Conservation (phyloP, 1,140 invertebrate species). For the Agrypnia vestita region DNA sequence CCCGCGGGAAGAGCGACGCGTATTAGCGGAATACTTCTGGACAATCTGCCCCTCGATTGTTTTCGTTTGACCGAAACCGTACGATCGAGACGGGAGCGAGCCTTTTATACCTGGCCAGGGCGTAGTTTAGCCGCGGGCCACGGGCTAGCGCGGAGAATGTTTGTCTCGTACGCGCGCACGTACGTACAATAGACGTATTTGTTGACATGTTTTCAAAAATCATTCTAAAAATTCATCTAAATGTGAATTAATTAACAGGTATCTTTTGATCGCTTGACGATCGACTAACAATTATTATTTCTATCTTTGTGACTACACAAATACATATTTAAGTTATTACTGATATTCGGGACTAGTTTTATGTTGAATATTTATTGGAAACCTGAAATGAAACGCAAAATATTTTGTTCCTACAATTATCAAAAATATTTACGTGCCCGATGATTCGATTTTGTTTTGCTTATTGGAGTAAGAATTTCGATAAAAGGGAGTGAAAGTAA, state of each 20-base stretch:
- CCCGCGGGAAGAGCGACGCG: neutral
- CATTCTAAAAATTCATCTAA: neutral
- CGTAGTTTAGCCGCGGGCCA: slow-evolving; percentile 34
- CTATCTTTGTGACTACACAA: too few relatives aligned
- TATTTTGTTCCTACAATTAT: too few relatives aligned
- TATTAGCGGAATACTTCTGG: neutral
- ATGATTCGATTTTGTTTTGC: too few relatives aligned
- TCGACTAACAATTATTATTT: too few relatives aligned
- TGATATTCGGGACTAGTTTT: too few relatives aligned
- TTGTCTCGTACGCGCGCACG: neutral
- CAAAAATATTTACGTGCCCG: too few relatives aligned
- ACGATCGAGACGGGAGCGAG: slow-evolving; percentile 8
- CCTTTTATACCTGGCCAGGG: slow-evolving; percentile 48
- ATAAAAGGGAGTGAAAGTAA: too few relatives aligned
- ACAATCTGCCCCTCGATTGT: neutral
- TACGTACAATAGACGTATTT: neutral
- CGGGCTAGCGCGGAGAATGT: neutral
- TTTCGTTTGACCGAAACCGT: slow-evolving; percentile 39
- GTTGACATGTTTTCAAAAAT: neutral
- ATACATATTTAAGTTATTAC: too few relatives aligned
- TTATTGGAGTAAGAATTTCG: too few relatives aligned
- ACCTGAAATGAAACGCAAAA: too few relatives aligned
- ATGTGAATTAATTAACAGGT: neutral
- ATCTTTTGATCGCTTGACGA: too few relatives aligned
- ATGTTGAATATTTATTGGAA: too few relatives aligned